A percentile compares a stretch with the other conserved stretches of the same genome.
Conservation (phyloP, 2,888 invertebrate genomes). For the Seira sanloemensis region DNA sequence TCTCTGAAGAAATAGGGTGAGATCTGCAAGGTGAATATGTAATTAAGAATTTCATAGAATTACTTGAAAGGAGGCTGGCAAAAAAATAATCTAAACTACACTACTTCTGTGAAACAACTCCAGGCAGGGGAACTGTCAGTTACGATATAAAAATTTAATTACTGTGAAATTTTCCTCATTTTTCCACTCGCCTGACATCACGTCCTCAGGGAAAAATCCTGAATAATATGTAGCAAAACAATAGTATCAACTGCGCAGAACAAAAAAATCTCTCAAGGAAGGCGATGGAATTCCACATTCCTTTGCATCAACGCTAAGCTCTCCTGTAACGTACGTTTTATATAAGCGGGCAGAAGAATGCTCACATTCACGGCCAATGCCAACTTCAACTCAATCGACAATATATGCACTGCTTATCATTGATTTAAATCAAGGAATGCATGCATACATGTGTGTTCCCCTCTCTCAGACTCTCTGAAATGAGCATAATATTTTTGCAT, state of each 20-base stretch:
- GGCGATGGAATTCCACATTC: background rate
- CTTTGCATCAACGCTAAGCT: background rate
- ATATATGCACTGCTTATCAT: background rate
- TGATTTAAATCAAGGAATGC: background rate
- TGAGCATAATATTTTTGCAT: background rate
- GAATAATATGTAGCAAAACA: background rate
- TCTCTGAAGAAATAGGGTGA: too few species aligned
- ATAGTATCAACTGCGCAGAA: background rate
- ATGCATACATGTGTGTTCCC: background rate
- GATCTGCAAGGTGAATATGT: too few species aligned
- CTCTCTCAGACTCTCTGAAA: background rate
- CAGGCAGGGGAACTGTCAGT: background rate
- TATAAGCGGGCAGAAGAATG: too few species aligned
- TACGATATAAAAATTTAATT: background rate
- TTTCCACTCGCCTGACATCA: background rate
- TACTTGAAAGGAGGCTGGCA: too few species aligned
- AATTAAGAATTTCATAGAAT: background rate
- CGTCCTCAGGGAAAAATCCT: too few species aligned
- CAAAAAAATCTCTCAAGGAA: background rate
- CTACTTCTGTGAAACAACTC: background rate
- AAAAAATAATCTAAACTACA: background rate
- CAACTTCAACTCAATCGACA: background rate
- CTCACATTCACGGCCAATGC: background rate
- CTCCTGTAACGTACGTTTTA: conserved; percentile 4
- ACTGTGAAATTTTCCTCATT: background rate